These are phyloP conservation scores for Phenacoccus solenopsis DNA, from an alignment of 1,140 invertebrate species.

Conservation along the genomic window DNA sequence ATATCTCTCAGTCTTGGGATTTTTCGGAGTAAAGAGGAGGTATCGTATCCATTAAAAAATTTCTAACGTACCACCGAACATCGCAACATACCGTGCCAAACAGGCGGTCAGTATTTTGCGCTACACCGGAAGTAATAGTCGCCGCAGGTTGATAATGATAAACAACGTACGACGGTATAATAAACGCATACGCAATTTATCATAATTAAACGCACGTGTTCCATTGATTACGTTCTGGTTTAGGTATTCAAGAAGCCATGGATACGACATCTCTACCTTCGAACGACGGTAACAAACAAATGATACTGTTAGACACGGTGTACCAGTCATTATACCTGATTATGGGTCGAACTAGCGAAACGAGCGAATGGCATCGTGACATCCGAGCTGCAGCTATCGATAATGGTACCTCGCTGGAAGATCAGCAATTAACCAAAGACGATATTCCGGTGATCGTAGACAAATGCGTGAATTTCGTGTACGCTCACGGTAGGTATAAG, in stretches of 20 bases:
- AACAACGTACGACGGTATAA: too few relatives aligned
- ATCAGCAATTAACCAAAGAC: slow-evolving; percentile 77
- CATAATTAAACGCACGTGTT: too few relatives aligned
- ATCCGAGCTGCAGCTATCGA: slow-evolving; percentile 57
- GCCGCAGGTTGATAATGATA: too few relatives aligned
- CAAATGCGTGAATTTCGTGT: slow-evolving; percentile 80
- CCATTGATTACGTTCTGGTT: too few relatives aligned
- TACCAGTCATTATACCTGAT: slow-evolving; percentile 51
- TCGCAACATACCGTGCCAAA: too few relatives aligned
- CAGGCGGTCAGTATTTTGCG: too few relatives aligned
- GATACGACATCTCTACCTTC: neutral
- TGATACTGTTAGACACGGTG: slow-evolving; percentile 48
- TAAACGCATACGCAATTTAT: too few relatives aligned
- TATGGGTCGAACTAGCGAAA: slow-evolving; percentile 45
- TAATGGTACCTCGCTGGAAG: slow-evolving; percentile 57
- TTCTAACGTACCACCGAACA: too few relatives aligned
- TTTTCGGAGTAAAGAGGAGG: too few relatives aligned
- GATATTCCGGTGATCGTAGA: slow-evolving; percentile 78
- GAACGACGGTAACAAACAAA: neutral
- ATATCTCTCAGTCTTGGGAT: too few relatives aligned
- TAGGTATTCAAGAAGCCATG: slow-evolving; percentile 19
- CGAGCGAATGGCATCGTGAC: slow-evolving; percentile 50
- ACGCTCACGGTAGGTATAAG: slow-evolving; percentile 57
- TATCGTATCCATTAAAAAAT: too few relatives aligned
- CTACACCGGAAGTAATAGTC: too few relatives aligned